Evolutionary conservation across 2,113 vertebrate genomes (phyloP).

Genomic region (Mormyrus lacerda): DNA sequence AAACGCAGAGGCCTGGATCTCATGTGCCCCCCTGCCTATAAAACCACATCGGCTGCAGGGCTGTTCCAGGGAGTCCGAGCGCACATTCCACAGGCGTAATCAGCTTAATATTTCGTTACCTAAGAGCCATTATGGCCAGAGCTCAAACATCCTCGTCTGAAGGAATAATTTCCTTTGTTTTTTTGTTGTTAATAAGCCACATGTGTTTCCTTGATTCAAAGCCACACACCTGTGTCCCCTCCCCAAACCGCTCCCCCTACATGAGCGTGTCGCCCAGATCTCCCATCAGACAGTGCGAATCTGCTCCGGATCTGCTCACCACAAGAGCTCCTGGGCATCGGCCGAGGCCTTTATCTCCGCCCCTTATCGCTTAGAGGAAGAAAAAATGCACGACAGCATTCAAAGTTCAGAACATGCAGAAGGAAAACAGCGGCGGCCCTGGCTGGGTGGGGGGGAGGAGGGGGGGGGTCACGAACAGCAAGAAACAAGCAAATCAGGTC

Average conservation of each 20-base stretch:
- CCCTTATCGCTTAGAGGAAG: not conserved
- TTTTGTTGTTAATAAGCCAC: not conserved
- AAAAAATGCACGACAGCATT: not conserved
- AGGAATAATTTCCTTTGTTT: not conserved
- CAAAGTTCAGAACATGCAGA: not conserved
- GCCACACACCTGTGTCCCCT: not conserved
- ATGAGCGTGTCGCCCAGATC: not conserved
- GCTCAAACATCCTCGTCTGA: not conserved
- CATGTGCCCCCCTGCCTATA: not conserved
- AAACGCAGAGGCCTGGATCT: not conserved
- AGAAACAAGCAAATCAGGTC: not conserved
- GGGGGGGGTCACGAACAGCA: no score
- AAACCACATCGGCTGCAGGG: not conserved
- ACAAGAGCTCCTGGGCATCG: not conserved
- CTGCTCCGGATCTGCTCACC: not conserved
- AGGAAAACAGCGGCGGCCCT: not conserved
- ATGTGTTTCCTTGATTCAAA: not conserved
- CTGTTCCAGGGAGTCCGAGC: not conserved
- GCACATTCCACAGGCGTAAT: conserved; percentile 1
- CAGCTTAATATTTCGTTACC: not conserved
- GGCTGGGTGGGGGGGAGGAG: not conserved
- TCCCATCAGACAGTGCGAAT: not conserved
- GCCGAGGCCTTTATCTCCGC: not conserved
- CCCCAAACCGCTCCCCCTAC: not conserved
- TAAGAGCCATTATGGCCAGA: not conserved